Evolutionary conservation across 2,113 vertebrate species (phyloP).

Genomic region (Dasypus novemcinctus): DNA sequence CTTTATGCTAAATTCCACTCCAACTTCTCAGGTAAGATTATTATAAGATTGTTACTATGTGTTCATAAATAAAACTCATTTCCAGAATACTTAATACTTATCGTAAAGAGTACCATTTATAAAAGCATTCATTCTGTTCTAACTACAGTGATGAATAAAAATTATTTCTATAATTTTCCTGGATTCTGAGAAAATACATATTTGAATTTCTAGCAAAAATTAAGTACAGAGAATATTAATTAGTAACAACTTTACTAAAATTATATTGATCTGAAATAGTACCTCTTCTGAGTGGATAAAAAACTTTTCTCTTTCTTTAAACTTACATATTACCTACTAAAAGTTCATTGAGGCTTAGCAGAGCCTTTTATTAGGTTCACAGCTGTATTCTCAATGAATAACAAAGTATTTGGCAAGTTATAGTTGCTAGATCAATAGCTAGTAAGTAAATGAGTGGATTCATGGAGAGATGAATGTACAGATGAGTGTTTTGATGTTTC

Average conservation of each 20-base stretch:
- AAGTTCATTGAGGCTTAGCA: background rate
- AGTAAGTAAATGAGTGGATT: background rate
- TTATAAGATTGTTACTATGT: background rate
- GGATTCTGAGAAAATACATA: background rate
- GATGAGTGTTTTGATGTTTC: background rate
- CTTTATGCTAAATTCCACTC: background rate
- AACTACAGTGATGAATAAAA: background rate
- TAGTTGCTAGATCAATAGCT: background rate
- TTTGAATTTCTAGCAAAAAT: background rate
- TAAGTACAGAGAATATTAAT: background rate
- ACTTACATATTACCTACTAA: background rate
- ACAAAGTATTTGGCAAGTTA: background rate
- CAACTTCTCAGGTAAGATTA: background rate
- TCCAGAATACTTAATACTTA: background rate
- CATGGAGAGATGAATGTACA: background rate
- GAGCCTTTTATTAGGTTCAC: background rate
- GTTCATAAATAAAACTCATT: background rate
- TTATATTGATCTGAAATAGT: background rate
- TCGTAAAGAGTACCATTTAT: background rate
- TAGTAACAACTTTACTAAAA: background rate
- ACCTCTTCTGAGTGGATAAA: background rate
- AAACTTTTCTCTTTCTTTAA: background rate
- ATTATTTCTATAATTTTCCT: background rate
- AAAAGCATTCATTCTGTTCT: background rate
- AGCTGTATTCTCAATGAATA: background rate